Evolutionary conservation across 2,888 invertebrate species (phyloP).

Genomic region (Altica lythri): DNA sequence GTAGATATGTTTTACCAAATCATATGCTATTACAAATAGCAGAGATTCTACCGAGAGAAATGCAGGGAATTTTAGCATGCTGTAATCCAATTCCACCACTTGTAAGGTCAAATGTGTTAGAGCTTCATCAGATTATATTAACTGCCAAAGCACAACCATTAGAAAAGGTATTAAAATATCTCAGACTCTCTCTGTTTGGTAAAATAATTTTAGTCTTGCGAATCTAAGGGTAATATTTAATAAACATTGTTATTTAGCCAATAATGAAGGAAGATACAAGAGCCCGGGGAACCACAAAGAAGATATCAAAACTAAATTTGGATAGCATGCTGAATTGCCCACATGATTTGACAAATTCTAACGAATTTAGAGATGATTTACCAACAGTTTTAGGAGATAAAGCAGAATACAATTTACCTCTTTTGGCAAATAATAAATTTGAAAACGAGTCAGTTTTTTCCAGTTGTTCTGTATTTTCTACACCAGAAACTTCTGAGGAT

Average conservation of each 20-base stretch:
- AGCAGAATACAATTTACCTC: constrained; percentile 9
- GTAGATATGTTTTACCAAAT: constrained; percentile 89
- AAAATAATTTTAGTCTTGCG: too few species aligned
- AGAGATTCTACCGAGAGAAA: constrained; percentile 85
- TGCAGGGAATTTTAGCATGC: constrained; percentile 90
- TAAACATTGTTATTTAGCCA: constrained; percentile 51
- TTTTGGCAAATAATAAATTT: constrained; percentile 15
- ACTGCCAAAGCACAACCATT: constrained; percentile 72
- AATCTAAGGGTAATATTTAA: background rate
- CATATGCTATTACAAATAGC: constrained; percentile 93
- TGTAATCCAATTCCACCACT: constrained; percentile 91
- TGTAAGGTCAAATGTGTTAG: constrained; percentile 61
- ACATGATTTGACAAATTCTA: constrained; percentile 63
- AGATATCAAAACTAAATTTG: constrained; percentile 56
- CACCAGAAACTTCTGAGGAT: constrained; percentile 41
- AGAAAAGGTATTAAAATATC: constrained; percentile 58
- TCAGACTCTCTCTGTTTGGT: too few species aligned
- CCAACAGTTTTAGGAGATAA: constrained; percentile 58
- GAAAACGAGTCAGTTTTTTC: constrained; percentile 42
- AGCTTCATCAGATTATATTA: constrained; percentile 69
- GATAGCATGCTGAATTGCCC: constrained; percentile 65
- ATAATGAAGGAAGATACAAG: constrained; percentile 57
- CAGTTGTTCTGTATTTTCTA: constrained; percentile 47
- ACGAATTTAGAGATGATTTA: constrained; percentile 63
- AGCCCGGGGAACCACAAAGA: constrained; percentile 50